Percentiles rank a stretch among this genome's conserved stretches.
Evolutionary conservation across 92 coral and sea anemone species (phyloP).

Genomic region (Zoanthus sansibaricus): DNA sequence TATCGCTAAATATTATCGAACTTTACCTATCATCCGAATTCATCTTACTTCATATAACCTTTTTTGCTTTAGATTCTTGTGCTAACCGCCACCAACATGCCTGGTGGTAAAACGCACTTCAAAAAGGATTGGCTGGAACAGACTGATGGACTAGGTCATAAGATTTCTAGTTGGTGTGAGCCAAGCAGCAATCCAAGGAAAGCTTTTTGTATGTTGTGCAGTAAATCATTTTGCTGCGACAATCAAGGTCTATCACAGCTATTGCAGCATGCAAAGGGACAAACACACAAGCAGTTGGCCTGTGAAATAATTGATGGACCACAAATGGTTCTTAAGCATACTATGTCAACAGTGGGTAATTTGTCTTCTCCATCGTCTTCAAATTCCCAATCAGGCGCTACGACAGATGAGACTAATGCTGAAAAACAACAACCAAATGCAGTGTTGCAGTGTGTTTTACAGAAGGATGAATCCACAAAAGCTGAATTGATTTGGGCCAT

Average conservation of each 20-base stretch:
- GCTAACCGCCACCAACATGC: slow-evolving; percentile 34
- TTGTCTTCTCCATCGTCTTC: slow-evolving; percentile 36
- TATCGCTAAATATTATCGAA: not conserved
- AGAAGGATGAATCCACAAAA: slow-evolving; percentile 54
- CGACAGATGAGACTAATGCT: slow-evolving; percentile 30
- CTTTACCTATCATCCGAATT: not conserved
- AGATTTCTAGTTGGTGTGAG: slow-evolving; percentile 31
- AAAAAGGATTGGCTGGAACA: slow-evolving; percentile 51
- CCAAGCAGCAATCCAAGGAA: slow-evolving; percentile 42
- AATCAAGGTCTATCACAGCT: slow-evolving; percentile 52
- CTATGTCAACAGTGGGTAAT: slow-evolving; percentile 41
- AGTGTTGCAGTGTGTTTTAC: slow-evolving; percentile 48
- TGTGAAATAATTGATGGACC: slow-evolving; percentile 42
- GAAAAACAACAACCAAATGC: slow-evolving; percentile 27
- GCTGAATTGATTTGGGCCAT: slow-evolving; percentile 51
- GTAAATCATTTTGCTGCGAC: slow-evolving; percentile 35
- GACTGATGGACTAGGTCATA: slow-evolving; percentile 29
- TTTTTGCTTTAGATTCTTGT: slow-evolving; percentile 13
- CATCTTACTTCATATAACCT: slow-evolving; percentile 15
- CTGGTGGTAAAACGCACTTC: slow-evolving; percentile 32
- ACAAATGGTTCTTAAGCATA: slow-evolving; percentile 52
- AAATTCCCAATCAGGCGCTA: slow-evolving; percentile 21
- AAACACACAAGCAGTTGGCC: slow-evolving; percentile 43
- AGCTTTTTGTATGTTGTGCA: slow-evolving; percentile 28
- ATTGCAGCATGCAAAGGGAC: slow-evolving; percentile 64